A percentile compares a stretch with the other conserved stretches of the same genome.
Conservation (phyloP, 92 coral and sea anemone species). For the Pocillopora grandis region DNA sequence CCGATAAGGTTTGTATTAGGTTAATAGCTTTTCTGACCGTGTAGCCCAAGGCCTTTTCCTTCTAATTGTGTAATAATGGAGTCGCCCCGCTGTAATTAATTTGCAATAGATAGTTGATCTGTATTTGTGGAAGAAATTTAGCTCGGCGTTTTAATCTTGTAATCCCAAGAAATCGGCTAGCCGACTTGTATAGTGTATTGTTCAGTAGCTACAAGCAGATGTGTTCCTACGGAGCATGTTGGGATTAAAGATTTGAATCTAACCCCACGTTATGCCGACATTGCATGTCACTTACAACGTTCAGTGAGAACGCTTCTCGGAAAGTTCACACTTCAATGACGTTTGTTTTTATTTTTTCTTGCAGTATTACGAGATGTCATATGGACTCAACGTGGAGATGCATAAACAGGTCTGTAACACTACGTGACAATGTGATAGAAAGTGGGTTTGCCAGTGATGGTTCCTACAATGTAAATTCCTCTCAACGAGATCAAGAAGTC, state of each 20-base stretch:
- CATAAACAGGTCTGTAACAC: slow-evolving; percentile 87
- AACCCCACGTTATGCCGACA: slow-evolving; percentile 16
- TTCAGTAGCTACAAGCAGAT: slow-evolving; percentile 18
- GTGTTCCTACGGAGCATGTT: slow-evolving; percentile 5
- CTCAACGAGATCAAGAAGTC: slow-evolving; percentile 71
- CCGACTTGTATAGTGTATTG: slow-evolving; percentile 21
- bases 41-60: slow-evolving; percentile 85
- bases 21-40: slow-evolving; percentile 70
- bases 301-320: slow-evolving; percentile 4
- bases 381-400: slow-evolving; percentile 99
- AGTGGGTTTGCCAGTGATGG: slow-evolving; percentile 45
- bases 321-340: slow-evolving; percentile 53
- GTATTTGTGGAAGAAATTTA: slow-evolving; percentile 85
- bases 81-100: slow-evolving; percentile 91
- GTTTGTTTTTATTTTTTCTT: slow-evolving; percentile 51
- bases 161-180: slow-evolving; percentile 55
- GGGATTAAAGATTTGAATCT: slow-evolving; percentile 26
- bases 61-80: slow-evolving; percentile 97
- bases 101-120: slow-evolving; percentile 94
- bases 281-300: not conserved
- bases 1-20: slow-evolving; percentile 88
- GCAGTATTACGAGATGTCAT: slow-evolving; percentile 99
- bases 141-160: slow-evolving; percentile 60
- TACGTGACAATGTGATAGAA: slow-evolving; percentile 52
- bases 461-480: slow-evolving; percentile 62